These are phyloP conservation scores for Aporrectodea caliginosa DNA, from an alignment of 1,140 invertebrate genomes.

Conservation along the genomic window DNA sequence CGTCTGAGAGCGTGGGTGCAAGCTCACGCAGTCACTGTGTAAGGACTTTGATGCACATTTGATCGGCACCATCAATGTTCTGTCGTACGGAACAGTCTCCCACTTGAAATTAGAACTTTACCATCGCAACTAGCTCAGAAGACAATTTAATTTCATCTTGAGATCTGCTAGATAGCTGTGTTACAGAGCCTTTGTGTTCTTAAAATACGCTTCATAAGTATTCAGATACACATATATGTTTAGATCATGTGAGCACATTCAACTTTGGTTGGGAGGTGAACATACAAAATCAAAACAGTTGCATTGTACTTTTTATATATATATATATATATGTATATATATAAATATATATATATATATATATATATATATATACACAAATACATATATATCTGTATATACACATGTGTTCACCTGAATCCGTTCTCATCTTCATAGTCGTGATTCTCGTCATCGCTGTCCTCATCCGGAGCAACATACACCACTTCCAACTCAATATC, in stretches of 20 bases:
- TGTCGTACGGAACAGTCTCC: too few relatives aligned
- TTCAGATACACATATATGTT: not conserved
- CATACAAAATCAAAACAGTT: too few relatives aligned
- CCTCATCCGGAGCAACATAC: conserved; percentile 67
- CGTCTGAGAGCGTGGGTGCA: too few relatives aligned
- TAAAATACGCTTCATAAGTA: too few relatives aligned
- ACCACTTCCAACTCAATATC: conserved; percentile 69
- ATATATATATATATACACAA: not conserved
- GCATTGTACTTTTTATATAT: conserved; percentile 4
- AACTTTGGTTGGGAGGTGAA: not conserved
- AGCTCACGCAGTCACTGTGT: too few relatives aligned
- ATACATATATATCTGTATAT: not conserved
- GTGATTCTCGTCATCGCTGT: conserved; percentile 59
- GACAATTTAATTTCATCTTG: too few relatives aligned
- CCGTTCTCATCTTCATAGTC: conserved; percentile 54
- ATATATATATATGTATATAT: not conserved
- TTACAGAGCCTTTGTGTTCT: too few relatives aligned
- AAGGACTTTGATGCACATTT: too few relatives aligned
- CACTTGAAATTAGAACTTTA: too few relatives aligned
- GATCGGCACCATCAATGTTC: too few relatives aligned
- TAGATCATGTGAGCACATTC: not conserved
- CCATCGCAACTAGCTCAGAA: too few relatives aligned
- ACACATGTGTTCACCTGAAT: conserved; percentile 44
- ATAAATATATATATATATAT: not conserved
- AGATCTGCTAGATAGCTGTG: too few relatives aligned